A percentile compares a stretch with the other conserved stretches of the same genome.
These are phyloP conservation scores for Amorpha juglandis DNA, from an alignment of 2,888 invertebrate species.

Conservation along the genomic window DNA sequence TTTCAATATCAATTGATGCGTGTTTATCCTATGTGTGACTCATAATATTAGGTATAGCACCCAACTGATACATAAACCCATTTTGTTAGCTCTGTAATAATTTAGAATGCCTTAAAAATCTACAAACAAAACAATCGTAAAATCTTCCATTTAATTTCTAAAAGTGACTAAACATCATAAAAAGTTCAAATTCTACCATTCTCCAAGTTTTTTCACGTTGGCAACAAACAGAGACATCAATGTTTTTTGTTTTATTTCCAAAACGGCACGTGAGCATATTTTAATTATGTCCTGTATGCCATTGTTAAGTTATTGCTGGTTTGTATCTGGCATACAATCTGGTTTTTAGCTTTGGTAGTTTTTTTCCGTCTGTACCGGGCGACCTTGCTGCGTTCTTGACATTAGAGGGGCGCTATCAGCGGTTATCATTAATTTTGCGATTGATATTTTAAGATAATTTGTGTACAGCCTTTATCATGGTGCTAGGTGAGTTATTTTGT, in stretches of 20 bases:
- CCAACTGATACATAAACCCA: no score
- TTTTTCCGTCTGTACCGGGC: constrained; percentile 39
- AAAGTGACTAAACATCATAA: neutral
- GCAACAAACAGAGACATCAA: constrained; percentile 7
- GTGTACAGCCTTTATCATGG: neutral
- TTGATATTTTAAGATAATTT: constrained; percentile 14
- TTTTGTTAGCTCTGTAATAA: no score
- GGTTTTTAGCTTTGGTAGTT: constrained; percentile 32
- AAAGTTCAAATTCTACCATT: constrained; percentile 20
- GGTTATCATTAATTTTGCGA: constrained; percentile 9
- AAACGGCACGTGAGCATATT: constrained; percentile 31
- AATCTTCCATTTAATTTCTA: neutral
- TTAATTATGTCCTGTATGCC: constrained; percentile 30
- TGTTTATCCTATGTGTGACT: no score
- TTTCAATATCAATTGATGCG: neutral
- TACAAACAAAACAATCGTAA: neutral
- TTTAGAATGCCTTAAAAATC: neutral
- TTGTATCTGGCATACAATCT: constrained; percentile 15
- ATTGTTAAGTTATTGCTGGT: constrained; percentile 36
- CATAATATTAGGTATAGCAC: no score
- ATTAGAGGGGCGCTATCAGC: constrained; percentile 26
- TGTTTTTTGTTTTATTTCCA: constrained; percentile 33
- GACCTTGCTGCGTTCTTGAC: constrained; percentile 56
- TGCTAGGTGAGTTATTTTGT: neutral
- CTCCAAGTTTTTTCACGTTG: constrained; percentile 8